Percentiles rank a stretch among this genome's conserved stretches.
phyloP scores from a whole-genome alignment of 2,888 invertebrate species.

The Apamea monoglypha region DNA sequence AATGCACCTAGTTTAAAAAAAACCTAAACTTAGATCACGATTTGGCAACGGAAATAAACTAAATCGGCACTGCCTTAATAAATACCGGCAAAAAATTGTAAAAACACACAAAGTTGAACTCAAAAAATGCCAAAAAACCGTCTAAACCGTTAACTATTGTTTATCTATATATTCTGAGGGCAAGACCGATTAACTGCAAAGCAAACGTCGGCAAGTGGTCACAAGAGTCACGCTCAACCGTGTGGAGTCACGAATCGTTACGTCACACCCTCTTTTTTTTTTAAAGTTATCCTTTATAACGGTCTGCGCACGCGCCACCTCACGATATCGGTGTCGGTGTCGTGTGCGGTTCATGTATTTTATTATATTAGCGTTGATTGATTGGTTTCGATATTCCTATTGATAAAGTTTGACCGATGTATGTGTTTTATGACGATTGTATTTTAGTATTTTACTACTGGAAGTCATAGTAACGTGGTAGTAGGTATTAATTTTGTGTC shows the following conservation, averaged over 20 bases:
- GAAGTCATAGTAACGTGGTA: constrained; percentile 12
- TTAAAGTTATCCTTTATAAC: constrained; percentile 70
- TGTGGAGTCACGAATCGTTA: constrained; percentile 76
- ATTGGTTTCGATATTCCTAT: constrained; percentile 63
- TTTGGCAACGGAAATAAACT: background rate
- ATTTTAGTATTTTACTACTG: constrained; percentile 34
- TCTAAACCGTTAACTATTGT: constrained; percentile 62
- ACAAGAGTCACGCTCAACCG: constrained; percentile 74
- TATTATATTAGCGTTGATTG: constrained; percentile 70
- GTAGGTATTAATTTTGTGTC: constrained; percentile 22
- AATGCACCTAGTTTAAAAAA: background rate
- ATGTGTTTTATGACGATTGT: constrained; percentile 46
- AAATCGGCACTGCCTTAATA: background rate
- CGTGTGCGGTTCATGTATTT: constrained; percentile 67
- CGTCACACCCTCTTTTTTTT: constrained; percentile 75
- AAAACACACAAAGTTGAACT: constrained; percentile 9
- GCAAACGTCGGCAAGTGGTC: constrained; percentile 71
- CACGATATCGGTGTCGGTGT: constrained; percentile 67
- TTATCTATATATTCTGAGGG: constrained; percentile 65
- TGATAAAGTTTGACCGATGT: constrained; percentile 68
- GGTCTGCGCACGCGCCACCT: constrained; percentile 69
- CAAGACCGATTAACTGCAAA: constrained; percentile 65
- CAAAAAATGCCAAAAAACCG: constrained; percentile 30
- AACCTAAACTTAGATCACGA: background rate
- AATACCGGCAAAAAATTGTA: constrained; percentile 17